Base-by-base conservation (phyloP, 2,888 invertebrate species). In the Drosophila flavopinicola region DNA sequence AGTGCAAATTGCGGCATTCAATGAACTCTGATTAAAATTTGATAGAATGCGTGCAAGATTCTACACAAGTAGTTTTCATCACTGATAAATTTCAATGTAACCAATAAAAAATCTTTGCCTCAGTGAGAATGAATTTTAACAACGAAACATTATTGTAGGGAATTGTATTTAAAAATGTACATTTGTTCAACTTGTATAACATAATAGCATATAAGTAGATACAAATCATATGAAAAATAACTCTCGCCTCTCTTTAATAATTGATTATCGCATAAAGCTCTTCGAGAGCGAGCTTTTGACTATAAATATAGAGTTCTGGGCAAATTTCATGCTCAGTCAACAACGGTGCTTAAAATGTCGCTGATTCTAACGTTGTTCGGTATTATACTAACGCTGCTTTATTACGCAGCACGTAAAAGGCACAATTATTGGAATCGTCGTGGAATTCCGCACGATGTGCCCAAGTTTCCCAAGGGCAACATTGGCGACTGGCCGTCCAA, bases 401-500 rank as follows among this genome's bases (percentile, higher is more conserved):
- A 41, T 10, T 85, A 68, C n/a, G 61, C 35, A 11, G 86, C 39
- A 0, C 49, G 56, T 2, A 49, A 63, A 4, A 71, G 76, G 1
- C 20, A 38, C 30, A 49, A 44, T 6, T 88, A 90, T 20, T 89
- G 89, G 89, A 61, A 69, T 11, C 63, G 71, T 3, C 79, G 88
- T 0, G 78, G 78, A 2, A 75, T 89, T 7, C 84, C 79, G 0
- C 79, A 85, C 30, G 87, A 86, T 32, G 53, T 49, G 25, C 84
- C 90, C 1, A 48, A 7, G 10, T 48, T 74, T 1, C 58, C 76
- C 0, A 42, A 65, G 1, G 88, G 90, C 2, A 88, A 90, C 37
- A 30, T 68, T 1, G 49, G 41, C n/a, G 87, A 72, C 33, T 68
- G 85, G 85, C 35, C 42, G 1, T 32, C 59, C 0, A 86, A 64